These are phyloP conservation scores for Dolichopus griseipennis DNA, from an alignment of 2,888 invertebrate species.

Conservation along the genomic window DNA sequence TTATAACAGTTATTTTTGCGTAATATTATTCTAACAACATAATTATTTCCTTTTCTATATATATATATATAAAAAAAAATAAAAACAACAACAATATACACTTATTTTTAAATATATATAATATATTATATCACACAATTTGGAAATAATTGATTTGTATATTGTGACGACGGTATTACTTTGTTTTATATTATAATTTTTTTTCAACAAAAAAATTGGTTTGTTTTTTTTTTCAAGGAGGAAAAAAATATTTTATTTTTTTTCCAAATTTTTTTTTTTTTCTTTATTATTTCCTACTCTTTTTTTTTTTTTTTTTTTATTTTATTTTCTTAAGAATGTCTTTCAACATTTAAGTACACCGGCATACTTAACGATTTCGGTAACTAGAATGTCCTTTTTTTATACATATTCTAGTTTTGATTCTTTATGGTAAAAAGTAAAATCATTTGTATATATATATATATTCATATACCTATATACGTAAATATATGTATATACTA, in stretches of 20 bases:
- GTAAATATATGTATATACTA: no score
- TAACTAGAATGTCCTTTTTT: constrained; percentile 6
- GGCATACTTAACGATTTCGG: background rate
- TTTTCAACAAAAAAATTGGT: background rate
- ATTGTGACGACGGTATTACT: no score
- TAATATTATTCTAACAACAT: background rate
- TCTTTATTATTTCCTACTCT: background rate
- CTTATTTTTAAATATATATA: no score
- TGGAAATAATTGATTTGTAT: background rate
- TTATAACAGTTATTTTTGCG: background rate
- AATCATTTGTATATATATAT: no score
- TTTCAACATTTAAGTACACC: constrained; percentile 3
- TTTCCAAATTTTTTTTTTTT: background rate
- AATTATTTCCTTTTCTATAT: background rate
- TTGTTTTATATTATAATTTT: no score
- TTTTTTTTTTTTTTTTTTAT: background rate
- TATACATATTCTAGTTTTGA: background rate
- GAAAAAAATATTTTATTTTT: background rate
- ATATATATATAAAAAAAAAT: background rate
- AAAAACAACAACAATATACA: no score
- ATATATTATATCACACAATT: background rate
- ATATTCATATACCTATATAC: no score
- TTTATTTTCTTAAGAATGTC: background rate
- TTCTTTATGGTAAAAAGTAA: background rate
- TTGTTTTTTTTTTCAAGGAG: background rate